A percentile compares a stretch with the other conserved stretches of the same genome.
These are phyloP conservation scores for Habropoda laboriosa DNA, from an alignment of 1,140 invertebrate genomes.

Conservation along the genomic window DNA sequence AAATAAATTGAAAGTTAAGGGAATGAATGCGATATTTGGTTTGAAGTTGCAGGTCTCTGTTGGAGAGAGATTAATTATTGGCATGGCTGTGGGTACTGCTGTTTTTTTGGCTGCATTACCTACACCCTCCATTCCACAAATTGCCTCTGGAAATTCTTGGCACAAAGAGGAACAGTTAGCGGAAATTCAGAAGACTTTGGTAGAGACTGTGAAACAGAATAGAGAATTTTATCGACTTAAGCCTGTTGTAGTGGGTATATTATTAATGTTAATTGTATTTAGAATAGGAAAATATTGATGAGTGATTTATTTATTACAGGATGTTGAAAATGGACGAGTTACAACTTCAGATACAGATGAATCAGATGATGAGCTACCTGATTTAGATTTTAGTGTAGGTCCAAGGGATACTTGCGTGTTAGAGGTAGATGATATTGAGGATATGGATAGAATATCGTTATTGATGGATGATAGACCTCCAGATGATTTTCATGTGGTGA, in stretches of 20 bases:
- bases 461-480: constrained; percentile 90
- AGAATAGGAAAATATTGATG: not conserved
- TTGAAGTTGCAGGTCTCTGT: constrained; percentile 92
- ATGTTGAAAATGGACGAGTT: constrained; percentile 76
- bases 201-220: constrained; percentile 87
- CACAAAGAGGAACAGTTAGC: constrained; percentile 85
- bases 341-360: constrained; percentile 85
- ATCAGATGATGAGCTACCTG: constrained; percentile 88
- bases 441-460: constrained; percentile 90
- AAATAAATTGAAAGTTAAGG: constrained; percentile 95
- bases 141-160: constrained; percentile 85
- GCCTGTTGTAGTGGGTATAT: constrained; percentile 71
- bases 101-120: constrained; percentile 89
- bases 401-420: constrained; percentile 93
- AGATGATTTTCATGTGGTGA: constrained; percentile 92
- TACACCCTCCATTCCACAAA: constrained; percentile 85
- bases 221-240: constrained; percentile 87
- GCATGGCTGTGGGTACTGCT: constrained; percentile 94
- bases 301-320: constrained; percentile 62
- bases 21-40: constrained; percentile 96
- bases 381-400: constrained; percentile 89
- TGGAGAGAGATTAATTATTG: constrained; percentile 93
- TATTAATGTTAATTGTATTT: not conserved
- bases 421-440: constrained; percentile 94
- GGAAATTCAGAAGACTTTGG: constrained; percentile 85